Evolutionary conservation across 2,797 vertebrate species (phyloP).

Genomic region (Danio kyathit): DNA sequence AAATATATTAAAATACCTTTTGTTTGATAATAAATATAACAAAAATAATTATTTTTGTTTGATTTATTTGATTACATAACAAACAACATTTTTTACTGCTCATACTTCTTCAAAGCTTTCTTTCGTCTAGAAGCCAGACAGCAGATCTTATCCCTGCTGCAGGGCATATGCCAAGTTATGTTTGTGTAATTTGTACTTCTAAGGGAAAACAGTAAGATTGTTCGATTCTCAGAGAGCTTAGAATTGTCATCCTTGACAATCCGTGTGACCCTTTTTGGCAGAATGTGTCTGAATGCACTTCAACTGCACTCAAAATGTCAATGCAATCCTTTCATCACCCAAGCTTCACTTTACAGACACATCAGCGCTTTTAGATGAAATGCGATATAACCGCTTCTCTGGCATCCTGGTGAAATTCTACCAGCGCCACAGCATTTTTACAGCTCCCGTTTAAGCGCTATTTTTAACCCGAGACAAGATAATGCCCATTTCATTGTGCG

Average conservation of each 20-base stretch:
- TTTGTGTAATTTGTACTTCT: neutral
- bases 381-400: slow-evolving; percentile 3
- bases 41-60: no score
- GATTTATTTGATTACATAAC: no score
- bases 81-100: rapidly evolving
- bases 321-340: neutral
- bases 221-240: neutral
- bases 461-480: slow-evolving; percentile 52
- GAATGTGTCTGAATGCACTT: neutral
- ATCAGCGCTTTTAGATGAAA: slow-evolving; percentile 24
- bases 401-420: slow-evolving; percentile 4
- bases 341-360: neutral
- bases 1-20: no score
- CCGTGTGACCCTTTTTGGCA: neutral
- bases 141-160: neutral
- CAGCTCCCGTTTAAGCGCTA: slow-evolving; percentile 34
- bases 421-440: neutral
- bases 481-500: slow-evolving; percentile 43
- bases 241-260: slow-evolving; percentile 4
- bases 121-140: neutral
- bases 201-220: neutral
- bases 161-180: slow-evolving; percentile 1
- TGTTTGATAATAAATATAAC: no score
- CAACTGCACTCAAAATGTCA: slow-evolving; percentile 18
- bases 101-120: neutral